phyloP scores from a whole-genome alignment of 1,140 invertebrate genomes.

The Stegodyphus dumicola region DNA sequence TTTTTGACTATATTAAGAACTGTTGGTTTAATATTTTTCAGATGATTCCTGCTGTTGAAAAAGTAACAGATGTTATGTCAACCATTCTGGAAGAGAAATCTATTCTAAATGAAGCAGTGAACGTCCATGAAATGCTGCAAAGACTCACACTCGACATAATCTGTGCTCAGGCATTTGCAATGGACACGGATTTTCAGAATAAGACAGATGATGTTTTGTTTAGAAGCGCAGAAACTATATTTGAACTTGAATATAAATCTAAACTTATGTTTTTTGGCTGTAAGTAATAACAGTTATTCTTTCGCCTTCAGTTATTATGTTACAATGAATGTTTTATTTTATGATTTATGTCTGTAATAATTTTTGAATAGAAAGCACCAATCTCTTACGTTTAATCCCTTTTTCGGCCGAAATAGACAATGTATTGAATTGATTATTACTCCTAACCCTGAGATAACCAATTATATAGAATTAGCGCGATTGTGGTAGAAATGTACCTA shows the following conservation, averaged over 20 bases:
- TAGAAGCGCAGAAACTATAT: conserved; percentile 44
- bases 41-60: conserved; percentile 67
- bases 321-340: too few relatives aligned
- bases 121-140: conserved; percentile 67
- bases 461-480: too few relatives aligned
- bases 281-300: neutral
- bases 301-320: too few relatives aligned
- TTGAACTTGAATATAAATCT: conserved; percentile 32
- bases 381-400: too few relatives aligned
- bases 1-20: too few relatives aligned
- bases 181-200: conserved; percentile 61
- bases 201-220: conserved; percentile 51
- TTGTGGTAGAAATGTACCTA: too few relatives aligned
- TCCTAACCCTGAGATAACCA: too few relatives aligned
- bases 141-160: conserved; percentile 72
- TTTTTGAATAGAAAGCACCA: too few relatives aligned
- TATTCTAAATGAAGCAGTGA: conserved; percentile 60
- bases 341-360: too few relatives aligned
- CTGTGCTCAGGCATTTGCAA: conserved; percentile 70
- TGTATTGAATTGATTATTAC: too few relatives aligned
- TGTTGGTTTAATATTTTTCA: neutral
- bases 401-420: too few relatives aligned
- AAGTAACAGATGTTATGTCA: conserved; percentile 64
- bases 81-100: conserved; percentile 62
- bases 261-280: conserved; percentile 32